Conservation (phyloP, 2,797 vertebrate genomes). For the Heterohyrax brucei region DNA sequence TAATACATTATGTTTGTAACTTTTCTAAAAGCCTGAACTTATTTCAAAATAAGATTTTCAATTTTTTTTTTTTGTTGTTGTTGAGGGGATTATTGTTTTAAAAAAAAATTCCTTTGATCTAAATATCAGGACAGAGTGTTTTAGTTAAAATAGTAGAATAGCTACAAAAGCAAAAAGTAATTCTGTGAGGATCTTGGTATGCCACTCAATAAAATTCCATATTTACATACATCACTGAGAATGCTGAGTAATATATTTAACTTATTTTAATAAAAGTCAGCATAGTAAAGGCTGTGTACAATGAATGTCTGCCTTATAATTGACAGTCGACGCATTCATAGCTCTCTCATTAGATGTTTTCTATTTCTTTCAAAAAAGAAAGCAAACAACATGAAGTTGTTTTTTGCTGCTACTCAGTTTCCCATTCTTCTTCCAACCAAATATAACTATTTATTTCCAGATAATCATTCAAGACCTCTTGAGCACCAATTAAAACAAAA, state of each 20-base stretch:
- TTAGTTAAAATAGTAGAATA: constrained; percentile 71
- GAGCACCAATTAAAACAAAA: constrained; percentile 33
- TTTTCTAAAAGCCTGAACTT: constrained; percentile 9
- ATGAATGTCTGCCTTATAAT: constrained; percentile 60
- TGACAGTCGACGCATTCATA: constrained; percentile 58
- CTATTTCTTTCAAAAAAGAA: constrained; percentile 74
- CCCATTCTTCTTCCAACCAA: not conserved
- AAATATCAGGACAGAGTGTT: constrained; percentile 15
- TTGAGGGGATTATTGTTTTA: not conserved
- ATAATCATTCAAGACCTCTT: constrained; percentile 60
- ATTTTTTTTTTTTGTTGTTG: not conserved
- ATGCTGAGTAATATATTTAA: constrained; percentile 65
- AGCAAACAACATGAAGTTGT: constrained; percentile 20
- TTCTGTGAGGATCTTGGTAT: constrained; percentile 65
- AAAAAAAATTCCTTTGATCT: constrained; percentile 30
- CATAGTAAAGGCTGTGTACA: constrained; percentile 61
- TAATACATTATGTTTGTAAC: not conserved
- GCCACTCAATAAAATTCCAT: constrained; percentile 51
- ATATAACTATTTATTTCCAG: not conserved
- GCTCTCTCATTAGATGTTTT: constrained; percentile 53
- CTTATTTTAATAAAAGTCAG: constrained; percentile 73
- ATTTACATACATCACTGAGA: constrained; percentile 27
- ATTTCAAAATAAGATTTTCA: constrained; percentile 53
- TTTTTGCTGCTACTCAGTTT: constrained; percentile 37
- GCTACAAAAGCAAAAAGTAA: constrained; percentile 54